A percentile compares a stretch with the other conserved stretches of the same genome.
Conservation (phyloP, 2,113 vertebrate genomes). For the Isichthys henryi region DNA sequence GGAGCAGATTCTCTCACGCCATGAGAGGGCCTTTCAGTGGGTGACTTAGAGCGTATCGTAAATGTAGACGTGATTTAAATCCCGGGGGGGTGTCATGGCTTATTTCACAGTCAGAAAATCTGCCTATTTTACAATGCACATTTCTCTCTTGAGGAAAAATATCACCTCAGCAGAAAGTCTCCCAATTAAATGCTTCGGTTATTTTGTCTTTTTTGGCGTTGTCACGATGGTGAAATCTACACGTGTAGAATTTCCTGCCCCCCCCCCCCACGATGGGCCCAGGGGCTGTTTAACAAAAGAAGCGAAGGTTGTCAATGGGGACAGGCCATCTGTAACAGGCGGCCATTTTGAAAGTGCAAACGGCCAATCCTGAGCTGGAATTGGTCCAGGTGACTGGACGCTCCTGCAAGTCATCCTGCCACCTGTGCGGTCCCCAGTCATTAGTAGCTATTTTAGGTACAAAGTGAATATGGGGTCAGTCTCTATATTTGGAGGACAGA, state of each 20-base stretch:
- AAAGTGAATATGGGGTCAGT: neutral
- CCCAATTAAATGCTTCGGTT: neutral
- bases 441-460: neutral
- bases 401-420: neutral
- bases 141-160: neutral
- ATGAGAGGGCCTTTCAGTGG: neutral
- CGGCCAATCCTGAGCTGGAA: neutral
- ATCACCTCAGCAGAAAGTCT: neutral
- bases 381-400: neutral
- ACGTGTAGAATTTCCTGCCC: neutral
- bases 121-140: neutral
- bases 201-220: neutral
- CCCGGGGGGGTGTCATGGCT: neutral
- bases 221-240: neutral
- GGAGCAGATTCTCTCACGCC: neutral
- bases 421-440: neutral
- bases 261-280: neutral
- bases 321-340: neutral
- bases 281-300: neutral
- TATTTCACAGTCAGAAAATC: constrained; percentile 12
- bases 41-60: neutral
- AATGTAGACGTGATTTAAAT: neutral
- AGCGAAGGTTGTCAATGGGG: neutral
- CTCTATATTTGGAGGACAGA: neutral
- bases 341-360: neutral